Base-by-base conservation (phyloP, 2,888 invertebrate genomes). In the Seira ritae region DNA sequence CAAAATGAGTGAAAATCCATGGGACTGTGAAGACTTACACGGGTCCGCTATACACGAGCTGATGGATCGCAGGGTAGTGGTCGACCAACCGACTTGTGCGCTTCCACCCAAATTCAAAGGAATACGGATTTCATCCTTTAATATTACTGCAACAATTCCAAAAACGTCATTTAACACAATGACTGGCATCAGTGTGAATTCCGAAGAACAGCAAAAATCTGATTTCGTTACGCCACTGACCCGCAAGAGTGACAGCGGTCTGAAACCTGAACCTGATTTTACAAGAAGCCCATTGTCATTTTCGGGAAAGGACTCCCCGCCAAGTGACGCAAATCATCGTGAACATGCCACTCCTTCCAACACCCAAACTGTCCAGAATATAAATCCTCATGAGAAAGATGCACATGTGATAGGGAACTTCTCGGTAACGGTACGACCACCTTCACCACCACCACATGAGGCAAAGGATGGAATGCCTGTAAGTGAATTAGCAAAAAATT, bases 1-100 rank as follows among this genome's bases (percentile, higher is more conserved):
- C 69, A 92, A 94, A 88, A 90, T 96, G 79, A 93, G 93, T 78
- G 94, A 94, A 3, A 96, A 96, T 90, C 92, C 93, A 23, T 93
- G 95, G 91, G 94, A 94, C 89, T 96, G 96, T 90, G 93, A 92
- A 68, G 90, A 91, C 68, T 80, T 87, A 67, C 81, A 80, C 15
- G 84, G 81, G 81, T 86, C 86, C 1, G 85, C 89, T 37, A 88
- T 91, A 55, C 85, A 89, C 70, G 91, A 91, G 91, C 85, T 91
- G 80, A 87, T 89, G 22, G 88, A 89, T 42, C 84, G 85, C 71
- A 66, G 81, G 79, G 82, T 74, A 23, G 67, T 80, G 23, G 80
- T 84, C 20, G 85, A 86, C 84, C 80, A 73, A 31, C 87, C 87
- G 24, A 77, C 71, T 22, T 87, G 87, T 65, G 82, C 69, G 19